Evolutionary conservation across 2,113 vertebrate genomes (phyloP).

Genomic region (Grallaria varia): DNA sequence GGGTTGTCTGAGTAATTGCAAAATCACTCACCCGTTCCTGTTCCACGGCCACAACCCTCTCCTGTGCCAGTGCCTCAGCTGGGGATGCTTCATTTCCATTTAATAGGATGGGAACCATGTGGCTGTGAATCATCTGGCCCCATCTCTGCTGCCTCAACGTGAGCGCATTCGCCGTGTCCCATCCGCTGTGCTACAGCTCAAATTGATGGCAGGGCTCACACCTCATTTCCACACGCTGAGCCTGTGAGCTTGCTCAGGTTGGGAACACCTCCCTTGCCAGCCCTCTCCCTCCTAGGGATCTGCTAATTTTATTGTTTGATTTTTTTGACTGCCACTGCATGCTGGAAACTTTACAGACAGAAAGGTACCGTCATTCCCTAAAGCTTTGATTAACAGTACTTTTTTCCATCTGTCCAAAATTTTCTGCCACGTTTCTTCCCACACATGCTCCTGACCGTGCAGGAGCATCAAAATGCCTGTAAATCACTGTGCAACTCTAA

Average conservation of each 20-base stretch:
- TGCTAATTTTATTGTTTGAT: background rate
- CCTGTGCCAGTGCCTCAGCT: background rate
- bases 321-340: background rate
- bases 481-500: background rate
- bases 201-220: background rate
- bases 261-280: background rate
- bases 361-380: rapidly evolving
- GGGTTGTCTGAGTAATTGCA: constrained; percentile 28
- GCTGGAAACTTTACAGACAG: background rate
- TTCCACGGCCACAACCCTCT: background rate
- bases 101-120: constrained; percentile 11
- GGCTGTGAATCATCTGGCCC: constrained; percentile 27
- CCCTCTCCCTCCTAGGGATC: background rate
- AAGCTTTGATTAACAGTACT: background rate
- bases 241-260: background rate
- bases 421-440: background rate
- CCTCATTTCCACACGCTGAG: background rate
- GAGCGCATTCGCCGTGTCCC: background rate
- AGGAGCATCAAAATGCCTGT: background rate
- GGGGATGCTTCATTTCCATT: constrained; percentile 25
- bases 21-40: constrained; percentile 33
- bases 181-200: background rate
- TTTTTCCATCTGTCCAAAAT: background rate
- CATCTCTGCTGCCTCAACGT: background rate
- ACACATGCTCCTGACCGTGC: rapidly evolving